Base-by-base conservation (phyloP, 2,113 vertebrate genomes). In the Rhagologus leucostigma region DNA sequence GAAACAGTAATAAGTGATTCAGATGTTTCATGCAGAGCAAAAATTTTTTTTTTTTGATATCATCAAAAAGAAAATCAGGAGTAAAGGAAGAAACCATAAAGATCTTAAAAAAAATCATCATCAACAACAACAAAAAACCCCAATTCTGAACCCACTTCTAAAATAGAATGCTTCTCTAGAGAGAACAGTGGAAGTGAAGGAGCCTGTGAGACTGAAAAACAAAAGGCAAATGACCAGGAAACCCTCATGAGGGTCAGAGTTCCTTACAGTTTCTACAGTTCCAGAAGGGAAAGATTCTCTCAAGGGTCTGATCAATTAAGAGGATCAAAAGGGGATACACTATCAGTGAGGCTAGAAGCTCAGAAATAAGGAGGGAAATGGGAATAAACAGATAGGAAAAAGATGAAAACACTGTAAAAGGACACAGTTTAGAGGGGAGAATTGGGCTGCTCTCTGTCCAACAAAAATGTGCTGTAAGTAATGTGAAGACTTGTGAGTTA, bases 41-140 rank as follows among this genome's bases (percentile, higher is more conserved):
- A 67, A 92, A 62, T 5, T 46, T 19, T 35, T 13, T 49, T 19
- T 46, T 57, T 52, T 53, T 69, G 5, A 42, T 46, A 57, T 7
- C 11, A 30, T 35, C 4, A 26, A 80, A 92, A 85, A 64, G 21
- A 67, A 81, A 91, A 81, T 4, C 13, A 79, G 16, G 2, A 91
- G 4, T 15, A 75, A 92, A 86, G 24, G 64, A 79, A 84, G 26
- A 84, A 84, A 16, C 1, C 4, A 55, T 32, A 75, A 62, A 75
- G 21, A 46, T 37, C 14, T 57, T 55, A 1, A 18, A 57, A 42
- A 33, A 68, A 52, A 33, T 16, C 11, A 52, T 14, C 18, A 30
- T 6, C 3, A 27, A 4, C 16, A 64, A 5, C 8, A 69, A 64
- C 2, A 49, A 59, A 46, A 29, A 20, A 27, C 0, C 1, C 3